Base-by-base conservation (phyloP, 2,113 vertebrate species). In the Aphyosemion australe region DNA sequence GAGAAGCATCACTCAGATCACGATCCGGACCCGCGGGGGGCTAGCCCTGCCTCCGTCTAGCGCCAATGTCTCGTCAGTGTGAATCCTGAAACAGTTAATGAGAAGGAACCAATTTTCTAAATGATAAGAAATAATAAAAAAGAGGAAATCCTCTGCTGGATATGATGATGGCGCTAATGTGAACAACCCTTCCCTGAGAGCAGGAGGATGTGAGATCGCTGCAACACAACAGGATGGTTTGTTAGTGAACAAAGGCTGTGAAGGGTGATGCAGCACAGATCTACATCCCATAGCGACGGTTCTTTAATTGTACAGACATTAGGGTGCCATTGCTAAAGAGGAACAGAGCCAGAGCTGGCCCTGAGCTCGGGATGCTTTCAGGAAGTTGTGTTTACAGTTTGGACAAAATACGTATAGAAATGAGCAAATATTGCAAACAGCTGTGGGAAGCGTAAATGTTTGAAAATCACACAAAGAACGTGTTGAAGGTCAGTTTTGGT, bases 1-100 rank as follows among this genome's bases (percentile, higher is more conserved):
- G 70, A 90, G 72, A 15, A 93, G 82, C 0, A 56, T 93, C 53
- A 93, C 93, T 16, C 94, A 94, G 76, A 70, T 93, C 6, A 91
- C 93, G 1, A 71, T 93, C 31, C 84, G 92, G 31, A 91, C 93
- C 48, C 90, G 53, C 3, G 62, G 71, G 15, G 92, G 91, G 6
- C 87, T 91, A 0, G 79, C 83, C 13, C 64, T 84, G 46, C 87
- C 88, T 64, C 63, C 87, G 62, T 84, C 71, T 14, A 85, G 76
- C 1, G 84, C 84, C 13, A 80, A 86, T 71, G 51, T 88, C 68
- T 84, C 89, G 0, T 79, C 88, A 1, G 71, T 90, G 34, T 94
- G 85, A 92, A 19, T 64, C 50, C 41, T 43, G 11, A 61, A 19
- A 45, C 15, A 1, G 8, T 51, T 26, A 1, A 26, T 26, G 26